A percentile compares a stretch with the other conserved stretches of the same genome.
These are phyloP conservation scores for Eurosta solidaginis DNA, from an alignment of 1,140 invertebrate species.

Conservation along the genomic window DNA sequence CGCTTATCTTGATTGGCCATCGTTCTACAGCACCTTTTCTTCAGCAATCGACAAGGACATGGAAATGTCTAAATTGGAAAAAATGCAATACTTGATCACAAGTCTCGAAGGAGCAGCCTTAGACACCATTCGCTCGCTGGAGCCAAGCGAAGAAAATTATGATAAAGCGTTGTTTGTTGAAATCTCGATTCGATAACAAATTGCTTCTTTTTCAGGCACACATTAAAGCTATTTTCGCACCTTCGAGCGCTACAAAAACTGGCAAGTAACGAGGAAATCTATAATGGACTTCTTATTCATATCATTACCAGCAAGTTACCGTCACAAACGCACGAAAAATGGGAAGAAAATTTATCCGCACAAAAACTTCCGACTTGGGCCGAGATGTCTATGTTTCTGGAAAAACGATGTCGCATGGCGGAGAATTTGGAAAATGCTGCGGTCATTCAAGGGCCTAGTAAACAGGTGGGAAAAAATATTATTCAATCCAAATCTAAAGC, in stretches of 20 bases:
- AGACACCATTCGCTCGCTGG: neutral
- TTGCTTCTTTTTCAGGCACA: constrained; percentile 28
- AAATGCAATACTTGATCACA: neutral
- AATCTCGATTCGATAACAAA: constrained; percentile 20
- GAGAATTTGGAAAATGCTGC: neutral
- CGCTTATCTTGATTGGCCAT: neutral
- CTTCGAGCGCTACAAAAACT: neutral
- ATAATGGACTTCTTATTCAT: neutral
- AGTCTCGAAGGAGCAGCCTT: neutral
- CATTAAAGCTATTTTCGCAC: constrained; percentile 22
- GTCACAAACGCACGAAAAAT: neutral
- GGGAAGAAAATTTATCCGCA: neutral
- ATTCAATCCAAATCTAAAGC: no score
- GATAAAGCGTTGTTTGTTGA: constrained; percentile 12
- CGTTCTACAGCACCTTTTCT: neutral
- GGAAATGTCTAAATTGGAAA: constrained; percentile 13
- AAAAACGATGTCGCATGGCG: neutral
- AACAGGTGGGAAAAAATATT: neutral
- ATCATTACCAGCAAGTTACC: neutral
- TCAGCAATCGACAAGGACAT: neutral
- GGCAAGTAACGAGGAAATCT: neutral
- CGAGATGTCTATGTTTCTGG: neutral
- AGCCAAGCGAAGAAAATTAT: constrained; percentile 13
- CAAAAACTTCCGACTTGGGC: neutral
- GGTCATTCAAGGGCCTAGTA: neutral